Conservation (phyloP, 2,888 invertebrate genomes). For the Ephialtes manifestator region DNA sequence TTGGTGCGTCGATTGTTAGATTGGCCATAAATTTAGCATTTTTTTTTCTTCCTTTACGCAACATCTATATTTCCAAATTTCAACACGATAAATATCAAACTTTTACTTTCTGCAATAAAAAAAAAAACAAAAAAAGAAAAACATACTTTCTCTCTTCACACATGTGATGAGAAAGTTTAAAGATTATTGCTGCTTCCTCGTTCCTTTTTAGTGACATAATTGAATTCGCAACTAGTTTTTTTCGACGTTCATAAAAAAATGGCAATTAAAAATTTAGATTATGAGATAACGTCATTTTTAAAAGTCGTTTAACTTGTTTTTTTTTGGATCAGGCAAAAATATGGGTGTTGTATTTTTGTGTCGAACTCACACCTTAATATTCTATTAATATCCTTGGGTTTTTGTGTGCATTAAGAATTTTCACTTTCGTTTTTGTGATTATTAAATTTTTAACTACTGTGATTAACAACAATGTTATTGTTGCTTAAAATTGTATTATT, state of each 20-base stretch:
- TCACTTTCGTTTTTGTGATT: too few relatives aligned
- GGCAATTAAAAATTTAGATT: not conserved
- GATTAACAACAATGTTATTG: too few relatives aligned
- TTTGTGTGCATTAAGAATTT: too few relatives aligned
- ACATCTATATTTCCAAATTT: not conserved
- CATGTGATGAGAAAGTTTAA: not conserved
- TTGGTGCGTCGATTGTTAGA: conserved; percentile 48
- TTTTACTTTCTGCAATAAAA: not conserved
- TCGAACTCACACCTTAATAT: too few relatives aligned
- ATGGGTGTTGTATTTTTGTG: too few relatives aligned
- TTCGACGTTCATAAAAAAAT: not conserved
- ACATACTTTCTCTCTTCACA: not conserved
- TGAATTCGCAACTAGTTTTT: not conserved
- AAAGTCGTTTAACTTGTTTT: not conserved
- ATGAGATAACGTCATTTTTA: not conserved
- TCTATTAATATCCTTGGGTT: too few relatives aligned
- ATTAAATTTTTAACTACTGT: too few relatives aligned
- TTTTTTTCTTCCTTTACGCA: not conserved
- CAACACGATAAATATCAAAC: not conserved
- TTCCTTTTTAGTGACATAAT: not conserved
- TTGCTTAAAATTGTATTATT: too few relatives aligned
- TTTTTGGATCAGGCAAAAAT: not conserved
- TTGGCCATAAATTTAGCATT: conserved; percentile 13
- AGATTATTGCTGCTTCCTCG: not conserved
- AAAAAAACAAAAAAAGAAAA: not conserved